Base-by-base conservation (phyloP, 1,140 invertebrate genomes). In the Eriocheir sinensis region DNA sequence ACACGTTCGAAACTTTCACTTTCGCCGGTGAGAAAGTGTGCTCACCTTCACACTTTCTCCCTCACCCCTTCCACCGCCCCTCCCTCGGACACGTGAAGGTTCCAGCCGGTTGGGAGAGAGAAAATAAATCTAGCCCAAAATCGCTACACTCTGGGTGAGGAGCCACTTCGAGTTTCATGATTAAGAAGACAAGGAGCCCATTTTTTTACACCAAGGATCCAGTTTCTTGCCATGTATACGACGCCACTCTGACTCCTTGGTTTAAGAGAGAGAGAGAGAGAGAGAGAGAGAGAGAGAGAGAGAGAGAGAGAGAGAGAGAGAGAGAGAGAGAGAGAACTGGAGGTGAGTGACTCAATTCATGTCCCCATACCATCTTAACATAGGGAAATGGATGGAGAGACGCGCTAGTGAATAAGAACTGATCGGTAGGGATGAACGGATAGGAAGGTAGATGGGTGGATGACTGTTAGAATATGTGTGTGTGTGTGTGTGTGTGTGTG, bases 251-350 rank as follows among this genome's bases (percentile, higher is more conserved):
- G 40, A 41, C n/a, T 89, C 21, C 44, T 89, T 81, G 3, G 34
- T 81, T 32, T 38, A 15, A 30, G 89, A 92, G 30, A 81, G 79
- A 38, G 79, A 79, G 79, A 27, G 89, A 17, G 60, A 72, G 38
- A 36, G 60, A 44, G 60, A 40, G 60, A 15, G n/a, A 91, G 60
- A 80, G 53, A 91, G 48, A 27, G 90, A 40, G 60, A 80, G 48
- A 38, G 30, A 72, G 89, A 91, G 41, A 48, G 21, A 53, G 48
- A 91, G 89, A 91, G 89, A 60, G 48, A 60, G 48, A 91, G 89
- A 91, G 44, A 91, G 32, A 91, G 89, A 60, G 89, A 91, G 32
- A 91, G 89, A 60, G 48, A 72, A 32, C 36, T 8, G 79, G 34
- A 30, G 4, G 86, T 34, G n/a, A 38, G 83, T 36, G 15, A 30